Evolutionary conservation across 2,113 vertebrate genomes (phyloP).

Genomic region (Tichodroma muraria): DNA sequence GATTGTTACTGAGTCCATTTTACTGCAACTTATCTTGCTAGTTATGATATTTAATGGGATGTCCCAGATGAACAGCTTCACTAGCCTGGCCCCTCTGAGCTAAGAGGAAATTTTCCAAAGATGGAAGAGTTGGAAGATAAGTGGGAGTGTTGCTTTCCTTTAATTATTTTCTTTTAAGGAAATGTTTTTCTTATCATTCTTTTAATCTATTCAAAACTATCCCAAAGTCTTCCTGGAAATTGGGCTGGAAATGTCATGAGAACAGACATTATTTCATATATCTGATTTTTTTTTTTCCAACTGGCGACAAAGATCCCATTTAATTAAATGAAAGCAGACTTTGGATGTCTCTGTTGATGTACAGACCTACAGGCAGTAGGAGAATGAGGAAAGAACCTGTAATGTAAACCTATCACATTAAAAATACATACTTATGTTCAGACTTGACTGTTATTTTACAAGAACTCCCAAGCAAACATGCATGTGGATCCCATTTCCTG

Average conservation of each 20-base stretch:
- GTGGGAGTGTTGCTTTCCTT: neutral
- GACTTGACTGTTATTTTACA: slow-evolving; percentile 4
- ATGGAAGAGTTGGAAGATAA: neutral
- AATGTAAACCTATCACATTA: neutral
- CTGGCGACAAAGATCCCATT: neutral
- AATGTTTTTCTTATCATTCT: slow-evolving; percentile 27
- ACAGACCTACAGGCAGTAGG: neutral
- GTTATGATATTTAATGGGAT: neutral
- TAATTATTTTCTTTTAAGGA: neutral
- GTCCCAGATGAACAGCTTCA: neutral
- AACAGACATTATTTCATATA: slow-evolving; percentile 35
- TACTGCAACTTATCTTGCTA: neutral
- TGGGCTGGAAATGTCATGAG: slow-evolving; percentile 19
- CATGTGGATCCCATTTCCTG: slow-evolving; percentile 21
- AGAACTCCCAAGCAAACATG: neutral
- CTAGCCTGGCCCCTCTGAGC: neutral
- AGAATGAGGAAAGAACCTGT: neutral
- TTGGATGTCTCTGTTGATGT: neutral
- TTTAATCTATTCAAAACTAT: slow-evolving; percentile 19
- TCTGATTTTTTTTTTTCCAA: neutral
- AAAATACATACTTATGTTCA: neutral
- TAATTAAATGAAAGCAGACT: slow-evolving; percentile 29
- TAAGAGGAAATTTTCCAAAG: slow-evolving; percentile 6
- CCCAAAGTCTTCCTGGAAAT: neutral
- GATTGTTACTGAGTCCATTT: neutral